Evolutionary conservation across 1,140 invertebrate genomes (phyloP).

Genomic region (Cydia amplana): DNA sequence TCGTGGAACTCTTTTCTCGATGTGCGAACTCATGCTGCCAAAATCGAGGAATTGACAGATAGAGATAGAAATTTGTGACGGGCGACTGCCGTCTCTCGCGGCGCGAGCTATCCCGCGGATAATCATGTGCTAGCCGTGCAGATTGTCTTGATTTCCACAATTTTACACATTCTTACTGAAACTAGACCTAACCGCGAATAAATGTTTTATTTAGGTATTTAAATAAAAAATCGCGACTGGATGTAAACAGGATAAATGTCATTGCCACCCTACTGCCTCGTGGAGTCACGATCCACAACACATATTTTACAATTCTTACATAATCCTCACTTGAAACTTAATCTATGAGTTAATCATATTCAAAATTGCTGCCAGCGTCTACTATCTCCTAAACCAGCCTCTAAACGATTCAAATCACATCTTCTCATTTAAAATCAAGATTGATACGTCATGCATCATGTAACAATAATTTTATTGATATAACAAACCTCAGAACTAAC

Average conservation of each 20-base stretch:
- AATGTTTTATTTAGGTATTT: constrained; percentile 3
- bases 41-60: too few species aligned
- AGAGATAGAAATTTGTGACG: too few species aligned
- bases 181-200: neutral
- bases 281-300: neutral
- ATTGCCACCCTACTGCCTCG: neutral
- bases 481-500: neutral
- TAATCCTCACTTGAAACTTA: neutral
- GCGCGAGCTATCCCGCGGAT: too few species aligned
- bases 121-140: too few species aligned
- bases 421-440: constrained; percentile 22
- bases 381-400: neutral
- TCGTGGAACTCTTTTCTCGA: too few species aligned
- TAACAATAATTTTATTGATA: neutral
- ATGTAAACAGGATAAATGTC: constrained; percentile 11
- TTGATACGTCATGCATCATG: constrained; percentile 21
- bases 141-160: neutral
- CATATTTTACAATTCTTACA: neutral
- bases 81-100: too few species aligned
- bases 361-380: neutral
- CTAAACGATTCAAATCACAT: constrained; percentile 20
- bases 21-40: too few species aligned
- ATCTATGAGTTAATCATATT: constrained; percentile 26
- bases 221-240: neutral
- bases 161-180: neutral